These are phyloP conservation scores for Corydoras maculifer DNA, from an alignment of 2,113 vertebrate species.

Conservation along the genomic window DNA sequence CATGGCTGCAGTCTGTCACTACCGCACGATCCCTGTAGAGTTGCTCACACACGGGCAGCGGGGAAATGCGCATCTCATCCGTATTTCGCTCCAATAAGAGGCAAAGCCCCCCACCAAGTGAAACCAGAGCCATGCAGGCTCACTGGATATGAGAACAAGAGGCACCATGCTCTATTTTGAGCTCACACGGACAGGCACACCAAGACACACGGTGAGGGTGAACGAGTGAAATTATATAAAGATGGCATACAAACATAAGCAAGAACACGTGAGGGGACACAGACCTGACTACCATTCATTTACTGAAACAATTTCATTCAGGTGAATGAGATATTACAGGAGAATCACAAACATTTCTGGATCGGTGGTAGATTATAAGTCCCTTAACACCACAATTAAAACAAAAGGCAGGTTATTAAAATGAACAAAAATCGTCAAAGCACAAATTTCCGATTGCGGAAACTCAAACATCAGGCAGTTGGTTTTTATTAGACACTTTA, in stretches of 20 bases:
- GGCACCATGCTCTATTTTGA: constrained; percentile 61
- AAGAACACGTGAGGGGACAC: neutral
- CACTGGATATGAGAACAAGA: constrained; percentile 40
- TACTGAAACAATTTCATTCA: constrained; percentile 27
- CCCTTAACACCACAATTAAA: constrained; percentile 9
- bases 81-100: constrained; percentile 53
- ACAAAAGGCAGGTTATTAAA: neutral
- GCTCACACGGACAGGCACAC: constrained; percentile 35
- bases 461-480: neutral
- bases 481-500: neutral
- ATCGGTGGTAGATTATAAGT: constrained; percentile 14
- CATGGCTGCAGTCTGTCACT: constrained; percentile 60
- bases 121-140: constrained; percentile 57
- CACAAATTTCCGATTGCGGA: neutral
- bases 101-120: constrained; percentile 43
- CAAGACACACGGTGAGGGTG: constrained; percentile 33
- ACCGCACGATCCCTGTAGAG: constrained; percentile 44
- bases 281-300: constrained; percentile 29
- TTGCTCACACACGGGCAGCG: constrained; percentile 43
- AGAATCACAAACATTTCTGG: neutral
- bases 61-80: constrained; percentile 47
- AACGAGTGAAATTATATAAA: constrained; percentile 34
- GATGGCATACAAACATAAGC: neutral
- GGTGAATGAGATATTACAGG: constrained; percentile 14
- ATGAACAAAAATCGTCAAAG: neutral